Evolutionary conservation across 2,888 invertebrate genomes (phyloP), one percentile per base, ranked within the genome.

Genomic region (Eupithecia exiguata): DNA sequence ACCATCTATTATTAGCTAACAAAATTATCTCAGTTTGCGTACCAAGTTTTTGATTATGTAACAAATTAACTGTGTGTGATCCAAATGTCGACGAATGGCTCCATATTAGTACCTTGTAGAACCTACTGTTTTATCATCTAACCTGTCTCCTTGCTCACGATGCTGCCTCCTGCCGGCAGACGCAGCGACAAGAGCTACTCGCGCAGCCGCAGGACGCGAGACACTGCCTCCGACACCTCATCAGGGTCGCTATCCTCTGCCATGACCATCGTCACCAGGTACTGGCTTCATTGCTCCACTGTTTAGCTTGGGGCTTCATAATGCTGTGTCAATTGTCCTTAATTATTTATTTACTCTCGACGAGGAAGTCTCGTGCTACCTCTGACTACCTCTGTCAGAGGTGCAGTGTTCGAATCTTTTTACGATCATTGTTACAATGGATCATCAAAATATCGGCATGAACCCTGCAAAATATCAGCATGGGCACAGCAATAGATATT

Each of bases 191-290:
- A 87, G 92, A 94, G 83, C 84, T 94, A 86, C 87, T 86, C 90
- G 75, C 85, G 89, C 84, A 82, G 89, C 84, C 82, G 91, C 71
- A 83, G 92, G 80, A 80, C 89, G 83, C 80, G 88, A 58, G 93
- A 90, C 76, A 85, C 86, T 43, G 92, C 84, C 30, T 95, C 91
- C 12, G 90, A 93, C 81, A 92, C 92, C 3, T 93, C 93, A 12
- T 93, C 92, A 18, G 92, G 92, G 58, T 93, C 94, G 49, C 86
- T 95, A 69, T 92, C 95, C 61, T 95, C 95, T 4, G 93, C 95
- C 74, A 95, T 95, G 90, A 95, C 95, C 78, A 93, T 95, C 71
- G 93, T 95, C 75, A 95, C 95, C 76, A 93, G 95, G 91, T 93
- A 80, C 69, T 18, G 35, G 30, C 35, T 2, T 18, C 36, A 62